phyloP scores from a whole-genome alignment of 2,797 vertebrate species.

The Sebastes goodei region DNA sequence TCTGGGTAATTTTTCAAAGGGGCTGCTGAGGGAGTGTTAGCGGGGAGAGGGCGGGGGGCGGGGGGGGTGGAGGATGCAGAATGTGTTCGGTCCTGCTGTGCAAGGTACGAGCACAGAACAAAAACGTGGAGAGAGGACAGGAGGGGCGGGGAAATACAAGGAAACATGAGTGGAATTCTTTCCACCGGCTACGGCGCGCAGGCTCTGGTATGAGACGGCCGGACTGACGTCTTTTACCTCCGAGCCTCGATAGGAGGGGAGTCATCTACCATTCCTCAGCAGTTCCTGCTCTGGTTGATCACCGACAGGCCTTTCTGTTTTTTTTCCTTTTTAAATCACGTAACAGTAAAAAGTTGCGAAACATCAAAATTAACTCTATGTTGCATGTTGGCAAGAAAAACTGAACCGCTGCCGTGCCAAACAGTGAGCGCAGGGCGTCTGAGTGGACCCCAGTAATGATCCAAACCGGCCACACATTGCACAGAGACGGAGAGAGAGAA shows the following conservation, averaged over 20 bases:
- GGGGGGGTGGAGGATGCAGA: not conserved
- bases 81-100: slow-evolving; percentile 67
- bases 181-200: slow-evolving; percentile 52
- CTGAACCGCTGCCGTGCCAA: not conserved
- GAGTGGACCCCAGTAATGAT: slow-evolving; percentile 31
- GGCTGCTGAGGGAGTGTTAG: slow-evolving; percentile 20
- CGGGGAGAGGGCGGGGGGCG: not conserved
- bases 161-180: slow-evolving; percentile 80
- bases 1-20: slow-evolving; percentile 59
- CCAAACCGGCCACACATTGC: slow-evolving; percentile 43
- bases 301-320: not conserved
- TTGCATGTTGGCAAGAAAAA: not conserved
- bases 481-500: not conserved
- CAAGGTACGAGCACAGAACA: slow-evolving; percentile 68
- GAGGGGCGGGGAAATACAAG: slow-evolving; percentile 57
- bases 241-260: slow-evolving; percentile 27
- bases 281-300: slow-evolving; percentile 22
- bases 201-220: slow-evolving; percentile 52
- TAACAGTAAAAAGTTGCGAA: slow-evolving; percentile 12
- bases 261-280: not conserved
- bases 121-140: slow-evolving; percentile 47
- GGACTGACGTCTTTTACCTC: slow-evolving; percentile 67
- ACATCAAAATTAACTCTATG: not conserved
- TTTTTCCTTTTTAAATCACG: not conserved
- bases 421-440: slow-evolving; percentile 1